These are phyloP conservation scores for Odontamblyopus rebecca DNA, from an alignment of 2,797 vertebrate genomes.

Conservation along the genomic window DNA sequence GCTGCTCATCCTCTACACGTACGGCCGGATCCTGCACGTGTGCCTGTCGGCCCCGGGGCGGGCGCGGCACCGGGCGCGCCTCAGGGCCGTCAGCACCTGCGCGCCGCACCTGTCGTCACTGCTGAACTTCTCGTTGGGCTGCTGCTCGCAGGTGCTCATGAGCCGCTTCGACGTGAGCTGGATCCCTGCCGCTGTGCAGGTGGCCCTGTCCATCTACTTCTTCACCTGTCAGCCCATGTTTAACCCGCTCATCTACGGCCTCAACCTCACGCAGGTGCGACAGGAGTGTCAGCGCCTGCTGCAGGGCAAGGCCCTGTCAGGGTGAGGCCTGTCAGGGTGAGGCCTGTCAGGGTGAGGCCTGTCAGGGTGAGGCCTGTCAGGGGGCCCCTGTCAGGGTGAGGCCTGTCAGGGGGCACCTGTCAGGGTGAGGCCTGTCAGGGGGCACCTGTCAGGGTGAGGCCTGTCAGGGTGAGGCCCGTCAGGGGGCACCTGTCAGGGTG, in stretches of 20 bases:
- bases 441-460: too few relatives aligned
- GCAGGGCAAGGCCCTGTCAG: background rate
- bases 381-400: too few relatives aligned
- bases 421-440: too few relatives aligned
- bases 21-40: background rate
- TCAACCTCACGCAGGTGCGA: background rate
- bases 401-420: too few relatives aligned
- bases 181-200: background rate
- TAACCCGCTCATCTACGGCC: background rate
- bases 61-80: background rate
- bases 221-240: constrained; percentile 23
- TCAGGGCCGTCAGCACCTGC: constrained; percentile 31
- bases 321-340: too few relatives aligned
- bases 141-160: constrained; percentile 35
- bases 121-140: constrained; percentile 27
- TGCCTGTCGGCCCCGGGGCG: background rate
- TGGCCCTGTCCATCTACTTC: constrained; percentile 52
- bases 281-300: background rate
- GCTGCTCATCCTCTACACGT: background rate
- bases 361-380: too few relatives aligned
- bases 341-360: too few relatives aligned
- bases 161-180: constrained; percentile 28
- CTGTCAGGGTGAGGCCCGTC: too few relatives aligned
- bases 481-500: too few relatives aligned
- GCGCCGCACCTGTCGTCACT: constrained; percentile 39